Base-by-base conservation (phyloP, 2,113 vertebrate species). In the Poecilia latipinna region DNA sequence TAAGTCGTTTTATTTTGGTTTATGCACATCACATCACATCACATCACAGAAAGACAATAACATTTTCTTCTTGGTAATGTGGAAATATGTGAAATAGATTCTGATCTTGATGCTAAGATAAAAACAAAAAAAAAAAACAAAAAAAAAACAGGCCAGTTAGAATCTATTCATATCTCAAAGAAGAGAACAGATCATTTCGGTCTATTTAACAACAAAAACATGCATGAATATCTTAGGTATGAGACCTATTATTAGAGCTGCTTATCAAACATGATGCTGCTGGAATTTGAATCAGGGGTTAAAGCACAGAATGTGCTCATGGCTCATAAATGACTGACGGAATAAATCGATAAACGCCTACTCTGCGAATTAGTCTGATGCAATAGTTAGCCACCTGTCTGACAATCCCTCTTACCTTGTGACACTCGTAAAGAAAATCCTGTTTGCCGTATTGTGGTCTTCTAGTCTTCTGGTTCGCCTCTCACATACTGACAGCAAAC, bases 191-290 rank as follows among this genome's bases (percentile, higher is more conserved):
- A 48, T 48, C 13, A 19, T 48, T 48, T 48, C 4, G 5, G 17
- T 48, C 17, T 48, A 0, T 70, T 44, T 74, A 15, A 77, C 64
- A 72, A 82, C 67, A 70, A 79, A 79, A 82, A 64, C 4, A 48
- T 15, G 4, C 71, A 68, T 69, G 48, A 78, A 31, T 10, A 22
- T 42, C 15, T 57, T n/a, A 44, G 79, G 77, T 79, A 80, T 85
- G 67, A 29, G 54, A 44, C 60, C 72, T 89, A 88, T 83, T 80
- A 75, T 80, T 88, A 84, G 68, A 73, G 64, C 35, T 51, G 42
- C 19, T 75, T 61, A 62, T 64, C 42, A 44, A 54, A 64, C 33
- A 75, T 28, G 74, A 37, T 4, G 60, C 29, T 68, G 33, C 26
- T 81, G 75, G 86, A 86, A 51, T 85, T 78, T 82, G 65, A 79